Conservation (phyloP, 2,888 invertebrate genomes). For the Xanthia togata region DNA sequence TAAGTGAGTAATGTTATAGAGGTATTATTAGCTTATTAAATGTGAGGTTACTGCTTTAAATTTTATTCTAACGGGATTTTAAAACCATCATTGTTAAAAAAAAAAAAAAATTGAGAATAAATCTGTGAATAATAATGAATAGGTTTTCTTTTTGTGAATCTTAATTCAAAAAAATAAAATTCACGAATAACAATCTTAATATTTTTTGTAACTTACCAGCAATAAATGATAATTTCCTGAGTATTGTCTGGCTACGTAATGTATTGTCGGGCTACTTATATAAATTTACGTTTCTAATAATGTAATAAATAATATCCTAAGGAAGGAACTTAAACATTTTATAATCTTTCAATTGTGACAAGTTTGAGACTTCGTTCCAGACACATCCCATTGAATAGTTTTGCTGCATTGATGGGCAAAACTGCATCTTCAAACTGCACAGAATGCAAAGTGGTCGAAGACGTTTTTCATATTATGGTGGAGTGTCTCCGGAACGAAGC, state of each 20-base stretch:
- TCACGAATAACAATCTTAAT: not conserved
- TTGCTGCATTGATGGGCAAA: no score
- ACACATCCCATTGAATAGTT: no score
- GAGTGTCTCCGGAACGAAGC: no score
- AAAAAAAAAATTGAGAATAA: not conserved
- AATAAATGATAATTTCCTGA: not conserved
- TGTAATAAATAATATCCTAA: no score
- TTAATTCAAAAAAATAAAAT: not conserved
- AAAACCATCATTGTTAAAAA: not conserved
- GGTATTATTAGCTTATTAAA: not conserved
- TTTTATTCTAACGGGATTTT: not conserved
- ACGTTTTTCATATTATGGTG: no score
- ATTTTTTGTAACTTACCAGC: not conserved
- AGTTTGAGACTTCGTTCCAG: no score
- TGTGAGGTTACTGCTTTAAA: not conserved
- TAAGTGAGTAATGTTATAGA: not conserved
- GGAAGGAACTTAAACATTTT: no score
- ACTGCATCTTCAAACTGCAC: no score
- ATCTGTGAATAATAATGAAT: fast-evolving
- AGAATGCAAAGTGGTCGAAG: no score
- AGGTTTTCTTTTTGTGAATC: not conserved
- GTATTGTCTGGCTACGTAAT: not conserved
- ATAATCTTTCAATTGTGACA: not conserved
- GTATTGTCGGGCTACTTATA: no score
- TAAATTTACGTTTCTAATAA: not conserved